Evolutionary conservation across 2,888 invertebrate genomes (phyloP).

Genomic region (Volucella inanis): DNA sequence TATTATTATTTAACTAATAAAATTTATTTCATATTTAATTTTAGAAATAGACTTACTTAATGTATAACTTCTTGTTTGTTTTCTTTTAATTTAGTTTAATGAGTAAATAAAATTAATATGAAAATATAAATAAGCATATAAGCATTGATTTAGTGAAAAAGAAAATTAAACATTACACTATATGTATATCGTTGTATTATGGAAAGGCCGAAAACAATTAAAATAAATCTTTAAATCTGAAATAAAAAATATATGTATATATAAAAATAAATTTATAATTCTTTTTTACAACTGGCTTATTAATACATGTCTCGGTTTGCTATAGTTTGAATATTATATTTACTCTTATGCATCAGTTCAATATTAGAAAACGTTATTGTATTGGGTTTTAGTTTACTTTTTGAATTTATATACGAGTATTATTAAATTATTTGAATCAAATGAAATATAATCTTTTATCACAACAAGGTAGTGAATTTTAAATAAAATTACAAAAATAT

Average conservation of each 20-base stretch:
- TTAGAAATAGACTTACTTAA: constrained; percentile 60
- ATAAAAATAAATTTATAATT: constrained; percentile 26
- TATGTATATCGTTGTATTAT: constrained; percentile 55
- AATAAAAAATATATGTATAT: constrained; percentile 13
- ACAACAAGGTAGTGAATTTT: too few relatives aligned
- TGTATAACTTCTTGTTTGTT: constrained; percentile 1
- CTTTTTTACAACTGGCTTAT: constrained; percentile 8
- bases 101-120: constrained; percentile 9
- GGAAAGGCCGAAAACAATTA: constrained; percentile 22
- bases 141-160: neutral
- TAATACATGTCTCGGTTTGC: constrained; percentile 1
- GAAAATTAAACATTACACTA: constrained; percentile 7
- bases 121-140: neutral
- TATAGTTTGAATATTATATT: constrained; percentile 9
- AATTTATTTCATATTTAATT: constrained; percentile 35
- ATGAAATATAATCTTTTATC: neutral
- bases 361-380: constrained; percentile 34
- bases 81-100: constrained; percentile 31
- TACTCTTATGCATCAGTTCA: constrained; percentile 54
- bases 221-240: constrained; percentile 14
- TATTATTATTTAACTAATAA: constrained; percentile 60
- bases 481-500: too few relatives aligned
- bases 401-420: constrained; percentile 11
- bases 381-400: constrained; percentile 16
- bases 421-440: constrained; percentile 2